These are phyloP conservation scores for Lineus longissimus DNA, from an alignment of 1,140 invertebrate genomes.

Conservation along the genomic window DNA sequence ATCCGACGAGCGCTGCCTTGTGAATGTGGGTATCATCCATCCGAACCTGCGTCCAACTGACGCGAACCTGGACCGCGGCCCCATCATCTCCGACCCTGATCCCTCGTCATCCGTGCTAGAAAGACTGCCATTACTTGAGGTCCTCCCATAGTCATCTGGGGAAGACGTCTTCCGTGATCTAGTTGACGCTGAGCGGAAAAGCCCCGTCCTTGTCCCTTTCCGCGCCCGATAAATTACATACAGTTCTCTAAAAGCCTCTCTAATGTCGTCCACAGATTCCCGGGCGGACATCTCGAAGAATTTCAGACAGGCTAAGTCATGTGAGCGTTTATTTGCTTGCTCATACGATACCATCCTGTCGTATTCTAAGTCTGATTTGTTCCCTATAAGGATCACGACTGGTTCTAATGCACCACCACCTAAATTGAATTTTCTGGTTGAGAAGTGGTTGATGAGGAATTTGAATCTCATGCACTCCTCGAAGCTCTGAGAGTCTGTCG, in stretches of 20 bases:
- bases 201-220: too few relatives aligned
- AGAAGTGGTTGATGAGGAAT: conserved; percentile 73
- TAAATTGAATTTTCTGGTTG: conserved; percentile 58
- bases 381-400: conserved; percentile 70
- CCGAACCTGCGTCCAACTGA: too few relatives aligned
- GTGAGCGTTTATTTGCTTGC: conserved; percentile 68
- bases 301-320: conserved; percentile 70
- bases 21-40: too few relatives aligned
- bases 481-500: conserved; percentile 79
- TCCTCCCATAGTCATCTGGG: too few relatives aligned
- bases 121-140: too few relatives aligned
- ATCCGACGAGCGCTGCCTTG: too few relatives aligned
- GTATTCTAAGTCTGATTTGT: conserved; percentile 88
- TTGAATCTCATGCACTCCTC: conserved; percentile 72
- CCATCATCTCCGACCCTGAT: too few relatives aligned
- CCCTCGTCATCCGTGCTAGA: too few relatives aligned
- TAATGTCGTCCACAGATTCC: conserved; percentile 63
- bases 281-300: conserved; percentile 77
- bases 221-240: conserved; percentile 4
- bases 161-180: too few relatives aligned
- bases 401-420: conserved; percentile 57
- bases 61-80: too few relatives aligned
- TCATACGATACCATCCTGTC: conserved; percentile 79
- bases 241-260: conserved; percentile 19
- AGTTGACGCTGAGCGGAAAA: too few relatives aligned